These are phyloP conservation scores for Xyrauchen texanus DNA, from an alignment of 2,113 vertebrate genomes.

Conservation along the genomic window DNA sequence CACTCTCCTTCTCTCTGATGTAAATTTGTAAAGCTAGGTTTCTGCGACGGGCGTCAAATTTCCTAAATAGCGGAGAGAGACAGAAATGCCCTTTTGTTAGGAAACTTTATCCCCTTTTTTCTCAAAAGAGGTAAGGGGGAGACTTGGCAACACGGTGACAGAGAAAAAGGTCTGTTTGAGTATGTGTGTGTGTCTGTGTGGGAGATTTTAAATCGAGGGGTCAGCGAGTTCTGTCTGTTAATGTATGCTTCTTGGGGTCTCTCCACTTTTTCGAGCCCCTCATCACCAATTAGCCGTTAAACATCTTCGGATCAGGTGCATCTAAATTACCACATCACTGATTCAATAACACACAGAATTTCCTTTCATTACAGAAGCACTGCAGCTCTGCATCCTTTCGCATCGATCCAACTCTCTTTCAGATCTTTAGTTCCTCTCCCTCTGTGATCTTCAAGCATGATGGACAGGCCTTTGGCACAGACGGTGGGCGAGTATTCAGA, in stretches of 20 bases:
- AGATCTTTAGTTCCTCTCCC: slow-evolving; percentile 50
- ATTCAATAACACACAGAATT: slow-evolving; percentile 34
- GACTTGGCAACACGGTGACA: slow-evolving; percentile 77
- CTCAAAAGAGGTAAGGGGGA: slow-evolving; percentile 78
- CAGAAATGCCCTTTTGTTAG: slow-evolving; percentile 89
- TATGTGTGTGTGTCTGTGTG: slow-evolving; percentile 34
- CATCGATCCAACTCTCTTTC: slow-evolving; percentile 54
- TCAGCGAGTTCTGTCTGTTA: slow-evolving; percentile 52
- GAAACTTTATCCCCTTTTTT: slow-evolving; percentile 90
- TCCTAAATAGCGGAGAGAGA: slow-evolving; percentile 78
- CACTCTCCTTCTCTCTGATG: slow-evolving; percentile 31
- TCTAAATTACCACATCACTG: slow-evolving; percentile 12
- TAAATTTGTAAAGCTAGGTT: slow-evolving; percentile 56
- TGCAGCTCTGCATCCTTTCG: slow-evolving; percentile 46
- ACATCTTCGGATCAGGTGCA: slow-evolving; percentile 29
- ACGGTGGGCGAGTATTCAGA: slow-evolving; percentile 65
- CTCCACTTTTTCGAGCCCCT: slow-evolving; percentile 2
- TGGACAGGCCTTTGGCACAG: slow-evolving; percentile 81
- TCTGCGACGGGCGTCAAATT: slow-evolving; percentile 85
- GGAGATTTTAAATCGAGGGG: slow-evolving; percentile 43
- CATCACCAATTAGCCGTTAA: slow-evolving; percentile 23
- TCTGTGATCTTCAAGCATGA: slow-evolving; percentile 71
- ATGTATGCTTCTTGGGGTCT: slow-evolving; percentile 42
- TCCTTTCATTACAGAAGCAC: slow-evolving; percentile 33
- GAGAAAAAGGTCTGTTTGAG: slow-evolving; percentile 57